phyloP scores from a whole-genome alignment of 2,888 invertebrate genomes.

The Drosophila nigricruria region DNA sequence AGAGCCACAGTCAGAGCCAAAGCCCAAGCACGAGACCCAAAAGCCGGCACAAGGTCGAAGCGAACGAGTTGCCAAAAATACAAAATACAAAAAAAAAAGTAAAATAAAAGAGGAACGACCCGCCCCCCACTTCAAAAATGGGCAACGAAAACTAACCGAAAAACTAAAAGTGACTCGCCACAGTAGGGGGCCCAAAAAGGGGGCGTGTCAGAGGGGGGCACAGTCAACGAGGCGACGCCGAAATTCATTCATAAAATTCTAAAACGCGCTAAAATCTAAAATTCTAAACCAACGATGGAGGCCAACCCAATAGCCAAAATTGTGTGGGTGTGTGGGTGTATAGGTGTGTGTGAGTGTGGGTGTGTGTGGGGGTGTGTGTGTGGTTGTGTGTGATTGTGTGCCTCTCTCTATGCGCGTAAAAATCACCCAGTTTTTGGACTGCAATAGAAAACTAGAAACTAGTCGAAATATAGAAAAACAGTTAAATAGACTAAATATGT shows the following conservation, averaged over 20 bases:
- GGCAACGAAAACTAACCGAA: conserved; percentile 71
- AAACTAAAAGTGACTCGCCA: conserved; percentile 73
- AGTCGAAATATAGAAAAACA: conserved; percentile 8
- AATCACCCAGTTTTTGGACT: conserved; percentile 22
- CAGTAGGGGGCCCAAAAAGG: background rate
- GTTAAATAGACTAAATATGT: conserved; percentile 5
- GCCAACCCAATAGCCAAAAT: conserved; percentile 9
- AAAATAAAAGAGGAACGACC: conserved; percentile 25
- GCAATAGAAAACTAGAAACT: conserved; percentile 14
- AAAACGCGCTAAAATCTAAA: conserved; percentile 84
- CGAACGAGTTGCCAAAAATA: conserved; percentile 42
- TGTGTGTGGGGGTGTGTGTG: background rate
- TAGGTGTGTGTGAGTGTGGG: conserved; percentile 18
- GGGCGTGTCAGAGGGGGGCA: background rate
- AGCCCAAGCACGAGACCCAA: conserved; percentile 36
- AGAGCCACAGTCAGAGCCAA: background rate
- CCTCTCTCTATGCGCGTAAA: conserved; percentile 29
- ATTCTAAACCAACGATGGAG: conserved; percentile 79
- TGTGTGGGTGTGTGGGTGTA: background rate
- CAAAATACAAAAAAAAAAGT: background rate
- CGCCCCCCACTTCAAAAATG: conserved; percentile 46
- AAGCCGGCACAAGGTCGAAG: conserved; percentile 49
- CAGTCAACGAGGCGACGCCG: conserved; percentile 53
- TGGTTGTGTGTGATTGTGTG: conserved; percentile 2
- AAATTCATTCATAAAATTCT: conserved; percentile 84